A percentile compares a stretch with the other conserved stretches of the same genome.
These are phyloP conservation scores for Akabosia matsudoensis DNA, from an alignment of 1,140 invertebrate species.

Conservation along the genomic window DNA sequence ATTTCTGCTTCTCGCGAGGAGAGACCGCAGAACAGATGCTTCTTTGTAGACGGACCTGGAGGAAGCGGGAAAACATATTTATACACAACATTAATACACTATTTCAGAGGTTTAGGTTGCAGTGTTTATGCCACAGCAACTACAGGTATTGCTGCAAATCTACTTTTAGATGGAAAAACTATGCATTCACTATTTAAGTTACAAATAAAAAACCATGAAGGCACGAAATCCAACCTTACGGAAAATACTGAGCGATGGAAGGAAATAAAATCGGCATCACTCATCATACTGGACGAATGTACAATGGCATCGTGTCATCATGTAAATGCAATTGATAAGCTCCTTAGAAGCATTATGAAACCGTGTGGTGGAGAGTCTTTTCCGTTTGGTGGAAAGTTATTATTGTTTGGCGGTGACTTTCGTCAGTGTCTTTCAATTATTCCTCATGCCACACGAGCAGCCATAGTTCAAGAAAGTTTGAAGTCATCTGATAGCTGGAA, in stretches of 20 bases:
- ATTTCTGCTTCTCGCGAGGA: not conserved
- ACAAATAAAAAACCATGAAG: slow-evolving; percentile 40
- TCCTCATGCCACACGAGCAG: slow-evolving; percentile 50
- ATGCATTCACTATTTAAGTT: slow-evolving; percentile 56
- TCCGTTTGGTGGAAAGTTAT: slow-evolving; percentile 44
- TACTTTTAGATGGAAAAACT: slow-evolving; percentile 55
- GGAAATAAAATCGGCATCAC: slow-evolving; percentile 46
- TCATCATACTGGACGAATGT: slow-evolving; percentile 52
- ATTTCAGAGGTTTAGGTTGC: slow-evolving; percentile 8
- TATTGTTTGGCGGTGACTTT: slow-evolving; percentile 53
- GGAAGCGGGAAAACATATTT: slow-evolving; percentile 49
- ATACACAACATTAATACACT: slow-evolving; percentile 44
- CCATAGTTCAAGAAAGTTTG: slow-evolving; percentile 53
- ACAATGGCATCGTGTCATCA: slow-evolving; percentile 50
- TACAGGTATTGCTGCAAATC: slow-evolving; percentile 51
- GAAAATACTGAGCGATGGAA: slow-evolving; percentile 44
- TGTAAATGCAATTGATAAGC: slow-evolving; percentile 49
- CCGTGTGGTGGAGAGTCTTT: slow-evolving; percentile 8
- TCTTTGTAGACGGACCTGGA: slow-evolving; percentile 46
- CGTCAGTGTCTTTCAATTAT: slow-evolving; percentile 55
- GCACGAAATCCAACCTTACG: slow-evolving; percentile 46
- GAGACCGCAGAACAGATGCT: not conserved
- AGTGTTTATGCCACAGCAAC: slow-evolving; percentile 38
- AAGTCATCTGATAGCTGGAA: slow-evolving; percentile 48
- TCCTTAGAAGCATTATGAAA: slow-evolving; percentile 50